A percentile compares a stretch with the other conserved stretches of the same genome.
Conservation (phyloP, 2,113 vertebrate genomes). For the Microtus pennsylvanicus region DNA sequence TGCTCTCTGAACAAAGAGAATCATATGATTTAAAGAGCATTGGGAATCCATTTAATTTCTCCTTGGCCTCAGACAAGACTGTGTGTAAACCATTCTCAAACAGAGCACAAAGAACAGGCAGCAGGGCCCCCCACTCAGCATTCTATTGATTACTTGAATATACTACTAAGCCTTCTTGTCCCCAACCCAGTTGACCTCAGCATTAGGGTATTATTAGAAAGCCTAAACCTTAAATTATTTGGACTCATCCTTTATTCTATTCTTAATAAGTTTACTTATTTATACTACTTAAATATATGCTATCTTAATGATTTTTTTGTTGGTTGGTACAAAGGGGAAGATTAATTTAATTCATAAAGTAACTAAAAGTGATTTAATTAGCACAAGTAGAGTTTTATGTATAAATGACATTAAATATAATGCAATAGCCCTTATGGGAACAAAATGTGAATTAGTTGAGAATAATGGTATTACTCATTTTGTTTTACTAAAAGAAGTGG, state of each 20-base stretch:
- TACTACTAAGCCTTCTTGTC: constrained; percentile 55
- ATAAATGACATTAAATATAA: constrained; percentile 65
- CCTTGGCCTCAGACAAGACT: constrained; percentile 73
- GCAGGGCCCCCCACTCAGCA: constrained; percentile 68
- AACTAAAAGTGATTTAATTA: constrained; percentile 49
- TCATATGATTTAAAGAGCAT: constrained; percentile 70
- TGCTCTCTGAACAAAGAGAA: constrained; percentile 70
- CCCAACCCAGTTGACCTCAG: constrained; percentile 45
- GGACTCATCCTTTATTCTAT: not conserved
- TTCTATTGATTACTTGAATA: constrained; percentile 69
- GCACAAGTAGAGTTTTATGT: constrained; percentile 51
- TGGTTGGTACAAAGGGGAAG: constrained; percentile 44
- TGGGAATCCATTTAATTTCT: constrained; percentile 77
- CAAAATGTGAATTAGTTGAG: constrained; percentile 20
- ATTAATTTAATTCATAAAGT: constrained; percentile 72
- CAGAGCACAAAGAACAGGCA: constrained; percentile 71
- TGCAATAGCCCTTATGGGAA: constrained; percentile 56
- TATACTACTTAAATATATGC: constrained; percentile 39
- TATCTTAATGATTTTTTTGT: constrained; percentile 53
- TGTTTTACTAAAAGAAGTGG: constrained; percentile 65
- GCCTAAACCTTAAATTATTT: constrained; percentile 11
- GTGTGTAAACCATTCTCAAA: constrained; percentile 76
- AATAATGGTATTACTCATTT: not conserved
- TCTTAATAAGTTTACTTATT: constrained; percentile 52
- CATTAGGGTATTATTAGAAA: constrained; percentile 57